These are phyloP conservation scores for Saimiri boliviensis DNA, from an alignment of 2,113 vertebrate species.

Conservation along the genomic window DNA sequence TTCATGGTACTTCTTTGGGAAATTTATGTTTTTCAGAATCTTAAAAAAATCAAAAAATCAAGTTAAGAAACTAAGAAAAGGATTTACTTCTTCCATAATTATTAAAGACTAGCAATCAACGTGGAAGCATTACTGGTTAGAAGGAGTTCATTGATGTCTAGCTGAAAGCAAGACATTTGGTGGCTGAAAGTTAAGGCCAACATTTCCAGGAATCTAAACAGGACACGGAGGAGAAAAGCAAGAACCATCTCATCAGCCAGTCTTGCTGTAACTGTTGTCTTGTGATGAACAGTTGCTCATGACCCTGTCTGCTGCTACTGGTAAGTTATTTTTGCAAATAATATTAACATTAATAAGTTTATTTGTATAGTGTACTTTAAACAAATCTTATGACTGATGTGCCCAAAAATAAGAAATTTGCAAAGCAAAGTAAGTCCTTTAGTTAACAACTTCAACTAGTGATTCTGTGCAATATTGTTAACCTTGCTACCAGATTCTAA, in stretches of 20 bases:
- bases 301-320: background rate
- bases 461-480: background rate
- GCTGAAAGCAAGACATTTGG: background rate
- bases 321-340: background rate
- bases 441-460: background rate
- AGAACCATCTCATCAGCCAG: too few species aligned
- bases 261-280: background rate
- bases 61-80: background rate
- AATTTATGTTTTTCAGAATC: background rate
- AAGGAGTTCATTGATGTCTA: background rate
- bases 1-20: background rate
- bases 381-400: background rate
- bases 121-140: background rate
- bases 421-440: background rate
- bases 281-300: background rate
- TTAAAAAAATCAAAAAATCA: background rate
- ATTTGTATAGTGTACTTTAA: background rate
- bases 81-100: background rate
- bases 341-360: background rate
- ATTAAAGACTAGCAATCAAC: background rate
- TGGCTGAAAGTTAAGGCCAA: background rate
- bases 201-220: background rate
- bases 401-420: background rate
- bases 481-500: background rate
- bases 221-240: background rate